phyloP scores from a whole-genome alignment of 2,888 invertebrate species.

The Chaitophorus viminalis region DNA sequence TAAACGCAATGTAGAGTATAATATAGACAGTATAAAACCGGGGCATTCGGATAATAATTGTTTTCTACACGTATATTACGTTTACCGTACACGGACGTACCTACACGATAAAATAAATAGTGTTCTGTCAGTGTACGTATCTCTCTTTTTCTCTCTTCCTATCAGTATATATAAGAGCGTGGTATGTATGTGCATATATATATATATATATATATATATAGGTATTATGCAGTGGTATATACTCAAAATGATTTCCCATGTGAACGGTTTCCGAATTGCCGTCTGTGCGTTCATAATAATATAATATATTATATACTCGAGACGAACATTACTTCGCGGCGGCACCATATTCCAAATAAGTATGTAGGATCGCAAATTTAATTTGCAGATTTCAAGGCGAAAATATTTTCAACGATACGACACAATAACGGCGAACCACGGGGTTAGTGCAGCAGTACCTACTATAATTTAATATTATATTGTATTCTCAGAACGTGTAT shows the following conservation, averaged over 20 bases:
- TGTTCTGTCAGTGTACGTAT: not conserved
- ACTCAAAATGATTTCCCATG: slow-evolving; percentile 60
- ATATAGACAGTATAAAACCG: too few species aligned
- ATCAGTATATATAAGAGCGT: too few species aligned
- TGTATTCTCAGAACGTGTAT: too few species aligned
- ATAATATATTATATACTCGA: not conserved
- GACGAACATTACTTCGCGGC: not conserved
- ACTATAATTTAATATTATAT: too few species aligned
- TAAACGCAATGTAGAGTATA: too few species aligned
- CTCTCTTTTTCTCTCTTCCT: too few species aligned
- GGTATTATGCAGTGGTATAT: not conserved
- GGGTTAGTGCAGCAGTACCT: too few species aligned
- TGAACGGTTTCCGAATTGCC: slow-evolving; percentile 49
- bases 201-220: too few species aligned
- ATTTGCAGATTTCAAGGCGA: slow-evolving; percentile 39
- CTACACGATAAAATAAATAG: not conserved
- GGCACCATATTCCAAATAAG: not conserved
- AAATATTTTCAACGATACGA: slow-evolving; percentile 14
- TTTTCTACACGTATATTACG: too few species aligned
- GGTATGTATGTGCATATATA: not conserved
- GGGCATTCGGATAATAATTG: too few species aligned
- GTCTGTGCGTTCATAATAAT: not conserved
- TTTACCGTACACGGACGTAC: too few species aligned
- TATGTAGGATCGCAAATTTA: slow-evolving; percentile 8
- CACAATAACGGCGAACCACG: too few species aligned